phyloP scores from a whole-genome alignment of 1,140 invertebrate species.

The Trichomalopsis sarcophagae region DNA sequence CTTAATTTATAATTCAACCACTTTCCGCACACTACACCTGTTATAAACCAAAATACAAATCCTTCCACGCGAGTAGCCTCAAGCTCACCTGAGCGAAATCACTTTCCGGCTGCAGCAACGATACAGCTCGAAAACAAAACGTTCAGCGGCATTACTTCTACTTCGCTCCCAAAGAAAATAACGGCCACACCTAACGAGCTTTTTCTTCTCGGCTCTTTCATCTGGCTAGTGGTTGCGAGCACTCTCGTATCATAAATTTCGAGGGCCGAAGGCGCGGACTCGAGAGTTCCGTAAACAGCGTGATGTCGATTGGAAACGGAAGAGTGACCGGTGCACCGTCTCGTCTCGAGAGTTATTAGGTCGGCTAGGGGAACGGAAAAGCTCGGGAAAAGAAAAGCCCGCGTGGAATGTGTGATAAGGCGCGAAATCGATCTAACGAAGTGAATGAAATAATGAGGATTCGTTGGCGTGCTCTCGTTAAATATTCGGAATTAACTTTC shows the following conservation, averaged over 20 bases:
- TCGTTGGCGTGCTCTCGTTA: no score
- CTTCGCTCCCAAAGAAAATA: not conserved
- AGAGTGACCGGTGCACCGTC: slow-evolving; percentile 49
- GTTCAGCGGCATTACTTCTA: not conserved
- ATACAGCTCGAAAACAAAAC: not conserved
- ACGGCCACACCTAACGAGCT: not conserved
- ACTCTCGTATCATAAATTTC: slow-evolving; percentile 58
- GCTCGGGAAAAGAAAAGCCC: not conserved
- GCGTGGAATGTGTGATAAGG: not conserved
- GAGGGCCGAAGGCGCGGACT: slow-evolving; percentile 41
- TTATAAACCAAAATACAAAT: no score
- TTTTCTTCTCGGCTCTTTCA: not conserved
- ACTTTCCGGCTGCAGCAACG: no score
- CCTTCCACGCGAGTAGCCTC: no score
- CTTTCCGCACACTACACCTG: no score
- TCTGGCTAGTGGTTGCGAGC: slow-evolving; percentile 44
- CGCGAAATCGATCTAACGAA: not conserved
- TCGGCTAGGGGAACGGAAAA: not conserved
- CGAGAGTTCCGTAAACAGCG: slow-evolving; percentile 63
- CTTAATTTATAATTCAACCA: no score
- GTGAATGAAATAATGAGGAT: not conserved
- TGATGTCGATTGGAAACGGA: slow-evolving; percentile 58
- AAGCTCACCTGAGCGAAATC: no score
- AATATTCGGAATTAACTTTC: no score
- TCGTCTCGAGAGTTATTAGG: slow-evolving; percentile 60